Percentiles rank a stretch among this genome's conserved stretches.
Evolutionary conservation across 2,113 vertebrate species (phyloP).

Genomic region (Actenoides lindsayi): DNA sequence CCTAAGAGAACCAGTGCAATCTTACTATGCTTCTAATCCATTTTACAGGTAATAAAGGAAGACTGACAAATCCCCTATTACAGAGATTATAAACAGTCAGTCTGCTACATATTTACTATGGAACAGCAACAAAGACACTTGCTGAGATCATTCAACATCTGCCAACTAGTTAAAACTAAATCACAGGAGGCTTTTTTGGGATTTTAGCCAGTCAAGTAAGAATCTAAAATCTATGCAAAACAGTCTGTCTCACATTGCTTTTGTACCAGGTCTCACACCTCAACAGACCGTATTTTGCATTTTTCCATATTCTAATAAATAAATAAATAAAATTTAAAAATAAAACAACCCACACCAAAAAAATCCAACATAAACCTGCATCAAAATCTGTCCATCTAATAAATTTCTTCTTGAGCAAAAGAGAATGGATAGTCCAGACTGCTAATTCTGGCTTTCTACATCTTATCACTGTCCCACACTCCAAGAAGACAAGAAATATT

Average conservation of each 20-base stretch:
- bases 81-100: constrained; percentile 46
- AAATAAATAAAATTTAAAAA: background rate
- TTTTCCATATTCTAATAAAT: background rate
- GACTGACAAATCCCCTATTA: constrained; percentile 47
- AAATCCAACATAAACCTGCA: background rate
- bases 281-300: constrained; percentile 11
- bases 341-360: background rate
- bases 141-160: constrained; percentile 60
- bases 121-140: constrained; percentile 62
- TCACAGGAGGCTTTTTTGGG: constrained; percentile 21
- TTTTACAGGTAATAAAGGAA: constrained; percentile 52
- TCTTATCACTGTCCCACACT: background rate
- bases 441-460: background rate
- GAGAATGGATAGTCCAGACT: background rate
- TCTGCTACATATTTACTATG: constrained; percentile 49
- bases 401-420: background rate
- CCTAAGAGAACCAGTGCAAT: constrained; percentile 2
- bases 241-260: background rate
- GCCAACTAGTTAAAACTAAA: constrained; percentile 47
- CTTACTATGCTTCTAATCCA: constrained; percentile 14
- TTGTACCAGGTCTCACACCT: constrained; percentile 30
- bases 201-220: constrained; percentile 41
- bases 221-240: constrained; percentile 45
- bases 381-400: background rate
- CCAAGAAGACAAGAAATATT: background rate